Evolutionary conservation across 1,140 invertebrate genomes (phyloP).

Genomic region (Melipona quadrifasciata): DNA sequence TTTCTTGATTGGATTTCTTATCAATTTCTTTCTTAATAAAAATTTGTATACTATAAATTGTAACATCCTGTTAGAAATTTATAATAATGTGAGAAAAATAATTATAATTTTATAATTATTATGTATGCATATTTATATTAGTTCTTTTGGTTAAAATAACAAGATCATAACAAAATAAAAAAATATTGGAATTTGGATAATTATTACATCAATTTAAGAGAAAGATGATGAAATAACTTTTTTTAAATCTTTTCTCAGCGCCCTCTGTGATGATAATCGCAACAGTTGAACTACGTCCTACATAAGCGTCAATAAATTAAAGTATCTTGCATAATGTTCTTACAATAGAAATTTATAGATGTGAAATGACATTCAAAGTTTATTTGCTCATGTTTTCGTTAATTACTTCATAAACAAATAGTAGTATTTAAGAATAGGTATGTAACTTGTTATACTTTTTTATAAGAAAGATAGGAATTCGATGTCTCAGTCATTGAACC

Average conservation of each 20-base stretch:
- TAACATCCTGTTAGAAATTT: too few species aligned
- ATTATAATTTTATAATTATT: too few species aligned
- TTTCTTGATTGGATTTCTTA: too few species aligned
- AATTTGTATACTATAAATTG: too few species aligned
- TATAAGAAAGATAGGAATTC: not conserved
- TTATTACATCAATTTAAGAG: not conserved
- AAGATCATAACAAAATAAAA: too few species aligned
- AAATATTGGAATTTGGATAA: not conserved
- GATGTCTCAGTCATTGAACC: not conserved
- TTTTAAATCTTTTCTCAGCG: not conserved
- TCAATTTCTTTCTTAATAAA: too few species aligned
- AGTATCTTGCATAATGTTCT: constrained; percentile 4
- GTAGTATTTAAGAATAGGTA: constrained; percentile 30
- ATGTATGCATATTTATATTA: too few species aligned
- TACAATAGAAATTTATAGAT: constrained; percentile 9
- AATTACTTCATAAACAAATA: not conserved
- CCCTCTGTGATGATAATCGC: not conserved
- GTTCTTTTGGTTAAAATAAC: not conserved
- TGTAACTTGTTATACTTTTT: not conserved
- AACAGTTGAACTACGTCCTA: constrained; percentile 3
- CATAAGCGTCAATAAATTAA: constrained; percentile 29
- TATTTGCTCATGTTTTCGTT: not conserved
- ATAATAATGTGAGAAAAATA: too few species aligned
- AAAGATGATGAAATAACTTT: too few species aligned
- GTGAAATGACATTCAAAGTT: not conserved